phyloP scores from a whole-genome alignment of 1,140 invertebrate genomes.

The Philopotamus ludificatus region DNA sequence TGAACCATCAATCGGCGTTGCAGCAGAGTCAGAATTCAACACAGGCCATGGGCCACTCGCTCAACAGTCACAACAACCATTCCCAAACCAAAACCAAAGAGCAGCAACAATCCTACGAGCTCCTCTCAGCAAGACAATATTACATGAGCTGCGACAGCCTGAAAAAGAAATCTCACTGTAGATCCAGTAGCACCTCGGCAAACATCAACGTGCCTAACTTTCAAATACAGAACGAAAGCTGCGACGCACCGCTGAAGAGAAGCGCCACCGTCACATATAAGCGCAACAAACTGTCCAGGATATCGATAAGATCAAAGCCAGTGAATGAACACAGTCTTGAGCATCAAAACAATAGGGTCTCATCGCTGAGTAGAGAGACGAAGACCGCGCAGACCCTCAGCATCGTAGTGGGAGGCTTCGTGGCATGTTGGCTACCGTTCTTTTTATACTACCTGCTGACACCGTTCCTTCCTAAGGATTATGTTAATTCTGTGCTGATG shows the following conservation, averaged over 20 bases:
- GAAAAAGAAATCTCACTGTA: constrained; percentile 25
- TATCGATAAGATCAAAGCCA: constrained; percentile 35
- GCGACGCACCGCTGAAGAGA: constrained; percentile 26
- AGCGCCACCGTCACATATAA: constrained; percentile 38
- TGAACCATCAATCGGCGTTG: constrained; percentile 17
- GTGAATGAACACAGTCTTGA: constrained; percentile 47
- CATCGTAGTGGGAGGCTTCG: constrained; percentile 88
- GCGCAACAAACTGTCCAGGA: constrained; percentile 34
- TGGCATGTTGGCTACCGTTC: constrained; percentile 88
- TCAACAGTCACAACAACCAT: not conserved
- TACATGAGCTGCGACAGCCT: constrained; percentile 35
- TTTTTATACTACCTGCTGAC: constrained; percentile 83
- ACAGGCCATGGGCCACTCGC: not conserved
- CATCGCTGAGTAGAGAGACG: constrained; percentile 69
- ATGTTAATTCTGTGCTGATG: constrained; percentile 66
- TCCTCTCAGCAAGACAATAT: constrained; percentile 27
- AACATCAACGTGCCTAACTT: constrained; percentile 32
- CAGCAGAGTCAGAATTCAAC: not conserved
- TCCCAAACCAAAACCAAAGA: constrained; percentile 27
- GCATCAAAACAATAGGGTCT: constrained; percentile 58
- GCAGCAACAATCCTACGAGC: constrained; percentile 25
- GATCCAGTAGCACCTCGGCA: constrained; percentile 10
- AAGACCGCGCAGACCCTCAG: constrained; percentile 90
- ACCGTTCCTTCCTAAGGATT: constrained; percentile 64
- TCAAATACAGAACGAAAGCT: constrained; percentile 30